Conservation (phyloP, 37 sponge, comb jelly and placozoan species). For the Spongia lamella region DNA sequence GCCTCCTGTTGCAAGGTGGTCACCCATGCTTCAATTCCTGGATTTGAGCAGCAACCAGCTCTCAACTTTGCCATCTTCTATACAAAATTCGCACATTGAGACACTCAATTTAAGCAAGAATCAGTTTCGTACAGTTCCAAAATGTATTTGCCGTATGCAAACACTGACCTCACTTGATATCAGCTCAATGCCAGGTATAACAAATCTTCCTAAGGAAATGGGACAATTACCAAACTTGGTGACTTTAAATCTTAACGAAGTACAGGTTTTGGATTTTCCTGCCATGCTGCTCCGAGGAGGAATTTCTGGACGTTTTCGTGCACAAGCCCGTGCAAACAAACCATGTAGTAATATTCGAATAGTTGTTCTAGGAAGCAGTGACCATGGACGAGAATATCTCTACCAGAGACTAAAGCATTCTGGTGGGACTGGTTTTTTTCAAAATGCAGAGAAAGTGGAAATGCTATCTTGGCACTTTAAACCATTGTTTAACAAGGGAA, state of each 20-base stretch:
- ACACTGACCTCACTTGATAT: conserved; percentile 74
- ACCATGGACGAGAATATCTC: conserved; percentile 41
- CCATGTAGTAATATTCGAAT: conserved; percentile 59
- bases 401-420: conserved; percentile 32
- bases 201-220: conserved; percentile 67
- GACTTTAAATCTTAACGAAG: conserved; percentile 42
- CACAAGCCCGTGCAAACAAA: conserved; percentile 57
- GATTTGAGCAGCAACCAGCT: conserved; percentile 67
- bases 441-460: conserved; percentile 27
- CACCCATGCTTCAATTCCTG: conserved; percentile 43
- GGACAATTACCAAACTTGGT: conserved; percentile 56
- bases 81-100: conserved; percentile 64
- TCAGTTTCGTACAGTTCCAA: conserved; percentile 51
- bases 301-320: conserved; percentile 41
- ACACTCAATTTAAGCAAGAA: conserved; percentile 65
- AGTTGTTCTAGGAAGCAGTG: conserved; percentile 59
- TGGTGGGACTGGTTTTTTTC: not conserved
- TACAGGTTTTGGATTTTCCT: conserved; percentile 54
- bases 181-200: conserved; percentile 31
- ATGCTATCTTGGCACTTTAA: conserved; percentile 54
- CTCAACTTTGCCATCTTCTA: conserved; percentile 46
- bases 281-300: not conserved
- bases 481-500: conserved; percentile 28
- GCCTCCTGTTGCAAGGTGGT: conserved; percentile 53
- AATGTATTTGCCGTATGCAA: conserved; percentile 57